Evolutionary conservation across 2,113 vertebrate species (phyloP).

Genomic region (Megaceryle maxima): DNA sequence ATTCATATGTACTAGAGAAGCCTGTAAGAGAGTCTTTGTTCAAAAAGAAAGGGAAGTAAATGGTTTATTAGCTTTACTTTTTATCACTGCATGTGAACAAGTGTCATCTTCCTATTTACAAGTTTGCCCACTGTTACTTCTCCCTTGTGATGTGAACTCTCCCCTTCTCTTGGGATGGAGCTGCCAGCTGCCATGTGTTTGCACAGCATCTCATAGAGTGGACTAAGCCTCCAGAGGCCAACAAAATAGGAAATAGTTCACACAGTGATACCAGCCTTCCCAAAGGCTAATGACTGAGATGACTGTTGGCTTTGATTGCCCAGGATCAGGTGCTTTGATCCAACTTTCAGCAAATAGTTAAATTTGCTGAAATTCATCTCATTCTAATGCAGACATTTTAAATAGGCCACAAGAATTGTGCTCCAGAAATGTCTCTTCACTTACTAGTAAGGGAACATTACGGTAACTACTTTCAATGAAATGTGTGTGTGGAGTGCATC

Average conservation of each 20-base stretch:
- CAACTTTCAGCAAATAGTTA: background rate
- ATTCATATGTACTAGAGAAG: background rate
- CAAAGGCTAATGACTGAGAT: background rate
- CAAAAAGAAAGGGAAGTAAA: background rate
- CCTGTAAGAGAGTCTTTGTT: background rate
- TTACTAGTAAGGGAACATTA: background rate
- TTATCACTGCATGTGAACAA: background rate
- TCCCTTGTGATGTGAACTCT: background rate
- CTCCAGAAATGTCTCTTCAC: background rate
- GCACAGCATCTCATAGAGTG: background rate
- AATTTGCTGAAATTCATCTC: background rate
- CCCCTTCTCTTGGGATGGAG: background rate
- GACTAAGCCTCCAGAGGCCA: background rate
- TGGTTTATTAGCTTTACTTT: background rate
- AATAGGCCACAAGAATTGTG: background rate
- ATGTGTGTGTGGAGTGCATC: background rate
- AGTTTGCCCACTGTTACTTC: background rate
- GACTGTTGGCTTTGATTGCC: background rate
- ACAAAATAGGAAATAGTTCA: background rate
- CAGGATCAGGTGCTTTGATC: background rate
- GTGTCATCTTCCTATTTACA: background rate
- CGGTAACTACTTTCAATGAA: background rate
- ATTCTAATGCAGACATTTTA: background rate
- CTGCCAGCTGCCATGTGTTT: background rate
- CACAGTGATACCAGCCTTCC: background rate